A percentile compares a stretch with the other conserved stretches of the same genome.
These are phyloP conservation scores for Dicyrtomina minuta DNA, from an alignment of 2,888 invertebrate species.

Conservation along the genomic window DNA sequence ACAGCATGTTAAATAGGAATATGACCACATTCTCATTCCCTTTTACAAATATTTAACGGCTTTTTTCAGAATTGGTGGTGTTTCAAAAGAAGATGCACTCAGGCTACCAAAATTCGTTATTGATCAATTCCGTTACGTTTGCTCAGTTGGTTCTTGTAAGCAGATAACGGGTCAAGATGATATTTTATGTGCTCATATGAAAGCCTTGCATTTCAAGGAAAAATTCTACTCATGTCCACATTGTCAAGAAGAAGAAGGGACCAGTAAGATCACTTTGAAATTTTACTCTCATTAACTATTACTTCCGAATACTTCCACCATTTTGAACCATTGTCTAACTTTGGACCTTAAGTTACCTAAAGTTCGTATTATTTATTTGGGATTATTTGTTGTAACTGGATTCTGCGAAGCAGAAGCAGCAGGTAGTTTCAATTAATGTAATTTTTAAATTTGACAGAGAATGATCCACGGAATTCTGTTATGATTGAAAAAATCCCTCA, in stretches of 20 bases:
- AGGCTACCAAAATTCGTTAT: slow-evolving; percentile 61
- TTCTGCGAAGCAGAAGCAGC: no score
- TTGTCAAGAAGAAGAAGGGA: slow-evolving; percentile 61
- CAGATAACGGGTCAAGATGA: slow-evolving; percentile 72
- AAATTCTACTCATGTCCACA: slow-evolving; percentile 69
- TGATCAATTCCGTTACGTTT: slow-evolving; percentile 66
- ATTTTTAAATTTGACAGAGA: slow-evolving; percentile 32
- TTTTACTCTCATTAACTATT: background rate
- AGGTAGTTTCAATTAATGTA: no score
- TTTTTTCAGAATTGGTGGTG: slow-evolving; percentile 38
- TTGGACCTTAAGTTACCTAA: no score
- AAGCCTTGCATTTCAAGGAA: slow-evolving; percentile 68
- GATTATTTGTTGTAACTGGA: no score
- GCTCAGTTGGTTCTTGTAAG: slow-evolving; percentile 69
- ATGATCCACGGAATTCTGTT: slow-evolving; percentile 54
- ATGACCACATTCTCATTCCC: background rate
- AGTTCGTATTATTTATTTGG: background rate
- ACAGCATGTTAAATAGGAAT: background rate
- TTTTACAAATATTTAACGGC: slow-evolving; percentile 1
- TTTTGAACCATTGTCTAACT: no score
- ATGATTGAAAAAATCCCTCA: slow-evolving; percentile 66
- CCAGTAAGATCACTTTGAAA: slow-evolving; percentile 37
- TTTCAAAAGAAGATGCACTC: slow-evolving; percentile 46
- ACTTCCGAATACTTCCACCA: no score
- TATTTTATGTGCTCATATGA: slow-evolving; percentile 72